Percentiles rank a stretch among this genome's conserved stretches.
These are phyloP conservation scores for Perccottus glenii DNA, from an alignment of 2,113 vertebrate species.

Conservation along the genomic window DNA sequence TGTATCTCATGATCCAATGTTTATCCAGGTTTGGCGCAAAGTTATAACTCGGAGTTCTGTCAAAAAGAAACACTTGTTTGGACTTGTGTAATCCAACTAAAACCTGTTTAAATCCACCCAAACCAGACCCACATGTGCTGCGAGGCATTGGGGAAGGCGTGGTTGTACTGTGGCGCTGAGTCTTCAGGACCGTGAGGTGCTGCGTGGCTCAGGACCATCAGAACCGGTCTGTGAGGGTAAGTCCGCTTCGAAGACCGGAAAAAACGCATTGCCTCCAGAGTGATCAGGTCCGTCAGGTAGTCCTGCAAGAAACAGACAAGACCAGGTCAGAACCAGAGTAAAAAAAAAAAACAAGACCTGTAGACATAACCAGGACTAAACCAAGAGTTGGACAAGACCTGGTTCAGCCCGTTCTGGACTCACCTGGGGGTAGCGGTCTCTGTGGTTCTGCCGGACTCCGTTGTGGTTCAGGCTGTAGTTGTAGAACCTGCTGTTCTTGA, in stretches of 20 bases:
- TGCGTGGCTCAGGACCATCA: conserved; percentile 96
- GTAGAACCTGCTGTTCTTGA: conserved; percentile 97
- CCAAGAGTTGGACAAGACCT: no score
- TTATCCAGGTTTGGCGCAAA: conserved; percentile 95
- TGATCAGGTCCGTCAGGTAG: conserved; percentile 96
- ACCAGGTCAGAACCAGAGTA: not conserved
- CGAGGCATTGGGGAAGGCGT: conserved; percentile 92
- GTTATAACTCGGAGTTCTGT: conserved; percentile 95
- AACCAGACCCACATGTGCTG: conserved; percentile 88
- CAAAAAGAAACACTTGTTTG: not conserved
- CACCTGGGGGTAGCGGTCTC: conserved; percentile 88
- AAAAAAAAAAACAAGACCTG: no score
- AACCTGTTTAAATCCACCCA: no score
- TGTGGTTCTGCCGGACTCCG: conserved; percentile 87
- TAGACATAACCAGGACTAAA: no score
- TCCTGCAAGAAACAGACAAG: conserved; percentile 78
- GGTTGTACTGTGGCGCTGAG: conserved; percentile 91
- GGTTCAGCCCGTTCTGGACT: not conserved
- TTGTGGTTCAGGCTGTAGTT: conserved; percentile 88
- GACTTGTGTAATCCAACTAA: no score
- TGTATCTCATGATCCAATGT: conserved; percentile 99
- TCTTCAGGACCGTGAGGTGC: conserved; percentile 95
- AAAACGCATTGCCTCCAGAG: conserved; percentile 91
- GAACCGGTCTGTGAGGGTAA: conserved; percentile 91
- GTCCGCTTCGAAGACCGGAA: conserved; percentile 93